phyloP scores from a whole-genome alignment of 2,113 vertebrate species.

The Loxodonta africana region DNA sequence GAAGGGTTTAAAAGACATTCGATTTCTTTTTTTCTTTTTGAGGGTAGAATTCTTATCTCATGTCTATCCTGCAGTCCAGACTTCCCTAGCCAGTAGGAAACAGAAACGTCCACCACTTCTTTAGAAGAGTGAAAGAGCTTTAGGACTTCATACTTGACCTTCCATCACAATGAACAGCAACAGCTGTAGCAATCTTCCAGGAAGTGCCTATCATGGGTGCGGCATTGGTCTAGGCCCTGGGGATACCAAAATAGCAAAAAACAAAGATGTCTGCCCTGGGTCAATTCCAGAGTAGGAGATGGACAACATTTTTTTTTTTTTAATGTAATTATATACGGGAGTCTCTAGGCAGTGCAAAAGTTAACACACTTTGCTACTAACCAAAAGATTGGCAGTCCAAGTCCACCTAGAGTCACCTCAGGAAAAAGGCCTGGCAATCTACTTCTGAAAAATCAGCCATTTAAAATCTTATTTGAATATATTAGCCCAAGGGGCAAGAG shows the following conservation, averaged over 20 bases:
- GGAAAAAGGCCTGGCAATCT: not conserved
- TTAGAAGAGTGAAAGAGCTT: not conserved
- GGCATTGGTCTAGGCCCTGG: not conserved
- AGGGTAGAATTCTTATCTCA: not conserved
- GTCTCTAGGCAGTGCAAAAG: not conserved
- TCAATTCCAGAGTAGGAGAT: not conserved
- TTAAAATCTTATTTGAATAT: not conserved
- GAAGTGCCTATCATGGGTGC: not conserved
- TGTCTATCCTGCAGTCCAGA: not conserved
- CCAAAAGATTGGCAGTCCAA: not conserved
- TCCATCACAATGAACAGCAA: not conserved
- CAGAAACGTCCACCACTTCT: not conserved
- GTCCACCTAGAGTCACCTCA: not conserved
- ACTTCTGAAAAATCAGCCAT: not conserved
- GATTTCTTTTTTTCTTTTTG: not conserved
- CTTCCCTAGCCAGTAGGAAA: not conserved
- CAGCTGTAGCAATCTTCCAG: not conserved
- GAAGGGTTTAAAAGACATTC: constrained; percentile 47
- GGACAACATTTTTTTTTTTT: too few relatives aligned
- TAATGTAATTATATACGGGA: not conserved
- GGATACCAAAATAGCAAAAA: not conserved
- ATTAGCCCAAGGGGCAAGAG: too few relatives aligned
- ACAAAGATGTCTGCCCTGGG: not conserved
- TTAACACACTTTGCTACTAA: not conserved
- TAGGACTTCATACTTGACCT: not conserved